These are phyloP conservation scores for Spilogale gracilis DNA, from an alignment of 2,113 vertebrate species.

Conservation along the genomic window DNA sequence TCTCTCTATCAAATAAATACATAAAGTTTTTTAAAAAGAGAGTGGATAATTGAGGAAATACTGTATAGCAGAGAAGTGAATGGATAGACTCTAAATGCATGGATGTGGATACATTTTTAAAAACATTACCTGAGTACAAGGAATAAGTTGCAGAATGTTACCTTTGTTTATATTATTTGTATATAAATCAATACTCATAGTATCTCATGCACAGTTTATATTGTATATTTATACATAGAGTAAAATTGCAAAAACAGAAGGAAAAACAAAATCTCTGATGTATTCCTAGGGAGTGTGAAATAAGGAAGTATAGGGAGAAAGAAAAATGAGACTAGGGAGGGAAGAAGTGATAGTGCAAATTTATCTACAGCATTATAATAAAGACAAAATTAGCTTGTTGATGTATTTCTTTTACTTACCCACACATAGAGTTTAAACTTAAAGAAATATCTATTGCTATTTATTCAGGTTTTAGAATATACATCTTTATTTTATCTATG, in stretches of 20 bases:
- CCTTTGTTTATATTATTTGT: not conserved
- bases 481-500: not conserved
- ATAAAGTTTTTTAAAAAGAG: not conserved
- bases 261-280: not conserved
- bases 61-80: not conserved
- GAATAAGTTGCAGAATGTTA: not conserved
- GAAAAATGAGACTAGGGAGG: not conserved
- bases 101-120: not conserved
- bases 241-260: not conserved
- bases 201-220: not conserved
- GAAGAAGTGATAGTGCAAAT: not conserved
- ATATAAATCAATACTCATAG: not conserved
- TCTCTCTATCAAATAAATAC: too few species aligned
- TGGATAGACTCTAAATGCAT: not conserved
- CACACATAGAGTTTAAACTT: not conserved
- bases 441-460: not conserved
- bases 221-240: not conserved
- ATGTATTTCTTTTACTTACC: not conserved
- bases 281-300: not conserved
- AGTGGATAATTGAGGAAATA: not conserved
- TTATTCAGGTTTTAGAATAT: not conserved
- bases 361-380: not conserved
- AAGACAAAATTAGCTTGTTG: not conserved
- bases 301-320: not conserved
- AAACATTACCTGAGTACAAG: not conserved